Conservation (phyloP, 2,888 invertebrate species). For the Adineta ricciae region DNA sequence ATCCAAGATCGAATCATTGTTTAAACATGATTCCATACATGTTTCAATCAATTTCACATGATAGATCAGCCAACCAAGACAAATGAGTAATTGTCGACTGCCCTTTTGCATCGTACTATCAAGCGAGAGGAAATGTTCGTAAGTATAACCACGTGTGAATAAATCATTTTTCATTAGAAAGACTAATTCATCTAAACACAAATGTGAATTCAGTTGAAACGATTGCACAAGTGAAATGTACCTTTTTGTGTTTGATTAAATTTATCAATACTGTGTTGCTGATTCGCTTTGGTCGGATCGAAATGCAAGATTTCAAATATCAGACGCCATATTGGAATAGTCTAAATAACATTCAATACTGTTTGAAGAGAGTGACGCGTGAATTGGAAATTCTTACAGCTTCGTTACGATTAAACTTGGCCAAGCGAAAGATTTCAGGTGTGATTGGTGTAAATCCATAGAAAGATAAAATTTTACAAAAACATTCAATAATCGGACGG, state of each 20-base stretch:
- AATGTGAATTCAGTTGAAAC: no score
- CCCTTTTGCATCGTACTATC: neutral
- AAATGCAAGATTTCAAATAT: neutral
- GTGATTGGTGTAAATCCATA: constrained; percentile 6
- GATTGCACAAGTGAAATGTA: neutral
- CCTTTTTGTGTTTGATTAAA: constrained; percentile 6
- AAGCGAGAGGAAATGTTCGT: neutral
- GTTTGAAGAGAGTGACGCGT: no score
- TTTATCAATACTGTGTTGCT: neutral
- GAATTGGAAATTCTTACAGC: neutral
- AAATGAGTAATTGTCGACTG: neutral
- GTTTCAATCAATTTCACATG: neutral
- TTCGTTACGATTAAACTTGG: neutral
- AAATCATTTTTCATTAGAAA: neutral
- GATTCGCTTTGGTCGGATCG: neutral
- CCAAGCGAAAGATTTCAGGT: constrained; percentile 1
- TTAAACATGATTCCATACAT: neutral
- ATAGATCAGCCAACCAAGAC: constrained; percentile 17
- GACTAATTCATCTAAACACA: neutral
- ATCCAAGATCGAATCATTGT: neutral
- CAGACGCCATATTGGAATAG: neutral
- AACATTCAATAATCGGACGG: constrained; percentile 13
- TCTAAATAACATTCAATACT: neutral
- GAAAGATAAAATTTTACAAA: constrained; percentile 8
- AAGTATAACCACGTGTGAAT: constrained; percentile 9